Percentiles rank a stretch among this genome's conserved stretches.
Evolutionary conservation across 2,797 vertebrate species (phyloP).

Genomic region (Pogoniulus pusillus): DNA sequence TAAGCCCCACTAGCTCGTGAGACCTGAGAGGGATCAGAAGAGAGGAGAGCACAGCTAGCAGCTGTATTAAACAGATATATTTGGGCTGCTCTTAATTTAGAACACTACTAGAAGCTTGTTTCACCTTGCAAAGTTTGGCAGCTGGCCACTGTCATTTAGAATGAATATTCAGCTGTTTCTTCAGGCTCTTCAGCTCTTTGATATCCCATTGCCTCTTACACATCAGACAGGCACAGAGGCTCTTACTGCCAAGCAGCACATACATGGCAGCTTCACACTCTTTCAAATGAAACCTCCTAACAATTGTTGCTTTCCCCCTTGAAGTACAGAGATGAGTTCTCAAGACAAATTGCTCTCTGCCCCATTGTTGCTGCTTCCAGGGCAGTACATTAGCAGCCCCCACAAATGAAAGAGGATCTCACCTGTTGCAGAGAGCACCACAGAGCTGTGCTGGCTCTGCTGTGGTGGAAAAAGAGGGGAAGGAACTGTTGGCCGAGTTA

Average conservation of each 20-base stretch:
- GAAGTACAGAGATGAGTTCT: slow-evolving; percentile 38
- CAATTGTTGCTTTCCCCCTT: slow-evolving; percentile 9
- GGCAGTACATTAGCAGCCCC: slow-evolving; percentile 45
- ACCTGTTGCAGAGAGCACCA: slow-evolving; percentile 21
- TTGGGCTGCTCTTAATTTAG: slow-evolving; percentile 27
- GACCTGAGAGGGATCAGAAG: neutral
- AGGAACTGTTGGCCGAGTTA: slow-evolving; percentile 41
- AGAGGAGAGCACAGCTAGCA: slow-evolving; percentile 10
- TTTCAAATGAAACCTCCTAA: neutral
- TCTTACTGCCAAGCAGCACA: neutral
- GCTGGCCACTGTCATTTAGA: slow-evolving; percentile 52
- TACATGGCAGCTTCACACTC: neutral
- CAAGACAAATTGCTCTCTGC: slow-evolving; percentile 44
- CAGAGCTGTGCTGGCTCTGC: neutral
- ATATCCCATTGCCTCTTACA: slow-evolving; percentile 16
- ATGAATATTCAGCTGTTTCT: slow-evolving; percentile 42
- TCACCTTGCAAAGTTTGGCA: slow-evolving; percentile 63
- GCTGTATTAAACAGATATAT: neutral
- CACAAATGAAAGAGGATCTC: neutral
- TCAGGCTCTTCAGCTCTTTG: slow-evolving; percentile 16
- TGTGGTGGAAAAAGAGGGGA: neutral
- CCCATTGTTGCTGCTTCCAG: neutral
- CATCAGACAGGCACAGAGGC: neutral
- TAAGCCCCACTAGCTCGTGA: neutral
- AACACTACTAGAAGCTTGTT: slow-evolving; percentile 46